phyloP scores from a whole-genome alignment of 1,140 invertebrate species.

The Procambarus virginalis region DNA sequence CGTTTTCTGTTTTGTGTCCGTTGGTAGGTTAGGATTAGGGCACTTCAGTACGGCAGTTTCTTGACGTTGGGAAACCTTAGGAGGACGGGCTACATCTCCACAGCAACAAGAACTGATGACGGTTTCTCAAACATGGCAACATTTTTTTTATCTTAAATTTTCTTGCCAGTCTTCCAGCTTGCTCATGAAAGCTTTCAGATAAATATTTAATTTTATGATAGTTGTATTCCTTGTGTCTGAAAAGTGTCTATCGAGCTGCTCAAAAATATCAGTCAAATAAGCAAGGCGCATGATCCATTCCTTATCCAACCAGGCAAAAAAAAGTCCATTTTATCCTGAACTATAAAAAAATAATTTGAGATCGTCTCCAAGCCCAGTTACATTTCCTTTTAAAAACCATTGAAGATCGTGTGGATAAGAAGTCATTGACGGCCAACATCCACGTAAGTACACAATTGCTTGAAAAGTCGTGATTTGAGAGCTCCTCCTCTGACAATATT shows the following conservation, averaged over 20 bases:
- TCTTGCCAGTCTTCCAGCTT: slow-evolving; percentile 1
- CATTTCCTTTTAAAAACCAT: slow-evolving; percentile 43
- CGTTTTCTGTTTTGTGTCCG: too few relatives aligned
- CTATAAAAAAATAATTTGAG: slow-evolving; percentile 25
- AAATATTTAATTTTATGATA: slow-evolving; percentile 4
- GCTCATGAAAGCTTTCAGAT: background rate
- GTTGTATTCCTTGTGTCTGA: background rate
- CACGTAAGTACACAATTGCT: slow-evolving; percentile 26
- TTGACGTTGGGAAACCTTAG: too few relatives aligned
- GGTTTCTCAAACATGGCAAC: slow-evolving; percentile 9
- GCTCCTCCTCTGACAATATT: background rate
- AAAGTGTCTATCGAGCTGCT: slow-evolving; percentile 2
- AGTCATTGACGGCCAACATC: slow-evolving; percentile 18
- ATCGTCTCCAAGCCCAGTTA: slow-evolving; percentile 21
- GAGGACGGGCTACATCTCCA: background rate
- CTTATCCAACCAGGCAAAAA: slow-evolving; percentile 16
- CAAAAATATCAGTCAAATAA: slow-evolving; percentile 28
- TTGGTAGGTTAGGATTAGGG: too few relatives aligned
- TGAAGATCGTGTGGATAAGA: slow-evolving; percentile 31
- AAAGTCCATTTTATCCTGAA: slow-evolving; percentile 8
- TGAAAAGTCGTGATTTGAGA: slow-evolving; percentile 30
- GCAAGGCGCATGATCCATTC: slow-evolving; percentile 19
- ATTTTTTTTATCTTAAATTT: slow-evolving; percentile 12
- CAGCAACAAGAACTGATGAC: slow-evolving; percentile 21
- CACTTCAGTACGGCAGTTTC: too few relatives aligned